Evolutionary conservation across 2,113 vertebrate genomes (phyloP).

Genomic region (Colaptes auratus): DNA sequence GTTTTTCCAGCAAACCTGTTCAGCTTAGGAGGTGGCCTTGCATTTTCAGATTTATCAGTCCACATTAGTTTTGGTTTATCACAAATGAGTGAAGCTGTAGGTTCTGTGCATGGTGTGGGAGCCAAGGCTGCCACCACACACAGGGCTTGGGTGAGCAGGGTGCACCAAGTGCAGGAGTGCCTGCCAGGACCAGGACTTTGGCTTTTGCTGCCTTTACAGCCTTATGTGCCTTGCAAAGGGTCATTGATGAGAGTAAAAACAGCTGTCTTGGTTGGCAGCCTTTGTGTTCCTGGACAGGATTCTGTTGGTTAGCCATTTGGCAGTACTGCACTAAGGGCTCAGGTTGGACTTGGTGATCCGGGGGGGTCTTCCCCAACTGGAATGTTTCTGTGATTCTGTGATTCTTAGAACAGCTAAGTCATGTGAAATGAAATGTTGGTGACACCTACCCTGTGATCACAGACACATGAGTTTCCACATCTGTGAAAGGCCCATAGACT

Average conservation of each 20-base stretch:
- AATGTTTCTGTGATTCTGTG: not conserved
- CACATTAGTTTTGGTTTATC: not conserved
- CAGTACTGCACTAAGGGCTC: not conserved
- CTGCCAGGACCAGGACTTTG: not conserved
- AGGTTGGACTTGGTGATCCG: not conserved
- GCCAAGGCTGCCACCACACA: not conserved
- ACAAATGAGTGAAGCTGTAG: not conserved
- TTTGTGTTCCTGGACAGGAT: not conserved
- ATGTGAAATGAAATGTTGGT: not conserved
- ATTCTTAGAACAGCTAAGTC: not conserved
- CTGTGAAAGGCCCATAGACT: not conserved
- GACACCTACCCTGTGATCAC: not conserved
- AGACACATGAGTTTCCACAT: accelerated
- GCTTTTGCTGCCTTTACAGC: not conserved
- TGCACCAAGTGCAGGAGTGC: not conserved
- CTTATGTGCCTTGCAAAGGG: not conserved
- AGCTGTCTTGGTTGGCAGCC: not conserved
- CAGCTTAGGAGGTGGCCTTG: not conserved
- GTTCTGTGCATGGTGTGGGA: not conserved
- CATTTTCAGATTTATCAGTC: not conserved
- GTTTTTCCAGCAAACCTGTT: not conserved
- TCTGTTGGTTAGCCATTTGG: not conserved
- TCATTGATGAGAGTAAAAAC: not conserved
- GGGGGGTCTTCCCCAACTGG: too few species aligned
- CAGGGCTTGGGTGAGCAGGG: not conserved